These are phyloP conservation scores for Anarhynchus alexandrinus DNA, from an alignment of 2,113 vertebrate genomes.

Conservation along the genomic window DNA sequence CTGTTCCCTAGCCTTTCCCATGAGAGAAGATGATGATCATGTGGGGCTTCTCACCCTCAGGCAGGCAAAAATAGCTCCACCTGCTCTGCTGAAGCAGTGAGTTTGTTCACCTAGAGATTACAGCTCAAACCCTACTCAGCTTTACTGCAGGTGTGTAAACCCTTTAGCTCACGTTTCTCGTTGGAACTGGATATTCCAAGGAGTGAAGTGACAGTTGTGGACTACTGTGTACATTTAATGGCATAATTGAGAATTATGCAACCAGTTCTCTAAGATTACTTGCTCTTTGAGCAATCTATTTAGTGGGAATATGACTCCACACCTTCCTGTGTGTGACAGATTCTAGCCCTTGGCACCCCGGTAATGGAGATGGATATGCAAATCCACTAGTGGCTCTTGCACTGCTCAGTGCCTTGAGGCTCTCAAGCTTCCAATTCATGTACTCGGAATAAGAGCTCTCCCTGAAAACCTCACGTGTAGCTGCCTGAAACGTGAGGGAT, in stretches of 20 bases:
- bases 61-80: neutral
- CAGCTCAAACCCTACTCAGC: neutral
- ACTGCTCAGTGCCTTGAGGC: neutral
- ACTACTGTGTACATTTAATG: neutral
- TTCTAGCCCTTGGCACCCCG: neutral
- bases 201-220: neutral
- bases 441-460: neutral
- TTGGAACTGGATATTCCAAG: neutral
- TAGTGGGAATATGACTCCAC: neutral
- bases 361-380: slow-evolving; percentile 31
- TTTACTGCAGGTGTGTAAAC: neutral
- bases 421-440: neutral
- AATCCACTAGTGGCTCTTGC: neutral
- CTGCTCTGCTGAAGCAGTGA: neutral
- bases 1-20: neutral
- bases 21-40: neutral
- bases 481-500: neutral
- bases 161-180: neutral
- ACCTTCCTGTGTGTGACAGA: neutral
- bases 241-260: neutral
- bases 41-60: neutral
- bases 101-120: neutral
- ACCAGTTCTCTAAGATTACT: neutral
- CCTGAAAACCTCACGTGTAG: neutral
- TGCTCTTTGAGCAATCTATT: neutral